A percentile compares a stretch with the other conserved stretches of the same genome.
Conservation (phyloP, 1,140 invertebrate species). For the Elymnias hypermnestra region DNA sequence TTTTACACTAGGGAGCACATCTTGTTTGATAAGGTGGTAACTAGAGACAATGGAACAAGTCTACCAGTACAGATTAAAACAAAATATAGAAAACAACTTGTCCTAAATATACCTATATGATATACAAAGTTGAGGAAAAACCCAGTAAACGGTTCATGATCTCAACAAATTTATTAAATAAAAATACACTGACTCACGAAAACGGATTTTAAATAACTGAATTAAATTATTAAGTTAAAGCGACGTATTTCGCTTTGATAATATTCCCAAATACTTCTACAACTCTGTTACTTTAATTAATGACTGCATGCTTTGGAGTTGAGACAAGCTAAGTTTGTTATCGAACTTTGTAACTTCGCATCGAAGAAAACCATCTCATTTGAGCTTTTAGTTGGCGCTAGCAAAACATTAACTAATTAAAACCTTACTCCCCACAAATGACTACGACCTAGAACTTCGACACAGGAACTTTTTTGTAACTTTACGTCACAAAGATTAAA, state of each 20-base stretch:
- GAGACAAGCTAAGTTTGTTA: slow-evolving; percentile 19
- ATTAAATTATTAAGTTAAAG: too few species aligned
- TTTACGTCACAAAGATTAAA: too few species aligned
- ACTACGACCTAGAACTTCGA: not conserved
- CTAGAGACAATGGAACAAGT: too few species aligned
- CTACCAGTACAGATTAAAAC: too few species aligned
- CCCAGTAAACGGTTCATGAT: too few species aligned
- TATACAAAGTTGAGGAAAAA: too few species aligned
- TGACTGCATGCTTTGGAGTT: slow-evolving; percentile 14
- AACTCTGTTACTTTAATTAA: slow-evolving; percentile 16
- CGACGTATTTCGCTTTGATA: not conserved
- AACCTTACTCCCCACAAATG: not conserved
- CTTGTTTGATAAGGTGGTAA: too few species aligned
- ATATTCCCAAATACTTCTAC: not conserved
- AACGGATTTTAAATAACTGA: too few species aligned
- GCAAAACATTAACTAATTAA: slow-evolving; percentile 19
- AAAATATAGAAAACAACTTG: too few species aligned
- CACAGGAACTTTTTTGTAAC: not conserved
- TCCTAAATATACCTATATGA: too few species aligned
- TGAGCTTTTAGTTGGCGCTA: slow-evolving; percentile 9
- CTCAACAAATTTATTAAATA: too few species aligned
- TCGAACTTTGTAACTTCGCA: slow-evolving; percentile 13
- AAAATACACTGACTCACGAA: not conserved
- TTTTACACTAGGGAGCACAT: too few species aligned
- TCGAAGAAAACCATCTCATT: slow-evolving; percentile 7